These are phyloP conservation scores for Daboia siamensis DNA, from an alignment of 2,113 vertebrate species.

Conservation along the genomic window DNA sequence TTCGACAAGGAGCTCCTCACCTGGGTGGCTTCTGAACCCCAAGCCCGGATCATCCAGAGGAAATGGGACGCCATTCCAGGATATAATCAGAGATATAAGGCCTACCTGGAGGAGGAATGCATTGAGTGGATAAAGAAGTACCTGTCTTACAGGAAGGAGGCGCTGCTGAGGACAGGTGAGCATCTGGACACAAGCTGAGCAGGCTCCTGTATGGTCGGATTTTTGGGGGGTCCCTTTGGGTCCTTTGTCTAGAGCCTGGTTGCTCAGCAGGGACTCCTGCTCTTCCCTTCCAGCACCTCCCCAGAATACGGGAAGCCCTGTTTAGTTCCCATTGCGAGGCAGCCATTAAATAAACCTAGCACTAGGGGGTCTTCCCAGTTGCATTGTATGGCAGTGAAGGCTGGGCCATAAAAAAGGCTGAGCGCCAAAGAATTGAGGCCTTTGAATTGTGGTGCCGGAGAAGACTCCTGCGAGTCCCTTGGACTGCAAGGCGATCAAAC, in stretches of 20 bases:
- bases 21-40: background rate
- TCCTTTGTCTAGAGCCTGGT: background rate
- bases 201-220: background rate
- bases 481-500: no score
- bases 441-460: no score
- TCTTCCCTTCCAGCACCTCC: background rate
- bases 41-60: background rate
- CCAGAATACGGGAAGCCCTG: background rate
- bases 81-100: rapidly evolving
- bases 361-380: no score
- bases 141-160: background rate
- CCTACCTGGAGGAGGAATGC: background rate
- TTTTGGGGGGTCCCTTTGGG: background rate
- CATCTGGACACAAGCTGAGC: background rate
- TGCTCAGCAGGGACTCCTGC: background rate
- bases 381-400: no score
- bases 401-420: no score
- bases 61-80: background rate
- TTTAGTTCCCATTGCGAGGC: background rate
- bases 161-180: background rate
- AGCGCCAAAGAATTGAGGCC: no score
- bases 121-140: background rate
- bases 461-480: no score
- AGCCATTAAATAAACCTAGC: background rate
- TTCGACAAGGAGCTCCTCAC: background rate